These are phyloP conservation scores for Orthonevra nobilis DNA, from an alignment of 2,888 invertebrate genomes.

Conservation along the genomic window DNA sequence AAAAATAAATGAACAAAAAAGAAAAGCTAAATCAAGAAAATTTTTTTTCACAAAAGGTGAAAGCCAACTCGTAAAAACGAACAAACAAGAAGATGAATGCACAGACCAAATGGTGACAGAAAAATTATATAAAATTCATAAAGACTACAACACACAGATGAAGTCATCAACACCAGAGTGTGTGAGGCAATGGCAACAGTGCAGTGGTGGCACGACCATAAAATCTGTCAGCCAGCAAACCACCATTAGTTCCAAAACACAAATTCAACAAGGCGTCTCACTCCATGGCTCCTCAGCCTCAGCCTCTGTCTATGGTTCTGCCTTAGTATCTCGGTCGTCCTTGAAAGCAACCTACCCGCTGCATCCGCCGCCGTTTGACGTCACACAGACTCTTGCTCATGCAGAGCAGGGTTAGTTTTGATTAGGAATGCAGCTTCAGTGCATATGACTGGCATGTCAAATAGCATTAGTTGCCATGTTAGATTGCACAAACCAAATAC, in stretches of 20 bases:
- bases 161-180: slow-evolving; percentile 63
- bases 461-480: slow-evolving; percentile 64
- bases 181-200: slow-evolving; percentile 38
- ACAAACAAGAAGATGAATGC: slow-evolving; percentile 53
- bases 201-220: slow-evolving; percentile 51
- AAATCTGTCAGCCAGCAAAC: slow-evolving; percentile 67
- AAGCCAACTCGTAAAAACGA: slow-evolving; percentile 57
- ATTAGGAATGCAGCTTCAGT: slow-evolving; percentile 65
- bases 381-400: slow-evolving; percentile 10
- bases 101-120: slow-evolving; percentile 50
- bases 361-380: no score
- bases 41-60: neutral
- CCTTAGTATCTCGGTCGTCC: no score
- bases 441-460: slow-evolving; percentile 69
- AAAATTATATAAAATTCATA: slow-evolving; percentile 68
- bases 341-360: slow-evolving; percentile 19
- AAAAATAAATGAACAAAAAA: slow-evolving; percentile 14
- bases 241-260: slow-evolving; percentile 63
- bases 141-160: slow-evolving; percentile 33
- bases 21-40: slow-evolving; percentile 12
- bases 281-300: neutral
- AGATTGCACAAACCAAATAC: slow-evolving; percentile 46
- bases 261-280: slow-evolving; percentile 61
- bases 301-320: slow-evolving; percentile 8
- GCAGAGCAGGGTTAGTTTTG: slow-evolving; percentile 55